Percentiles rank a stretch among this genome's conserved stretches.
Evolutionary conservation across 2,797 vertebrate genomes (phyloP).

Genomic region (Trachops cirrhosus): DNA sequence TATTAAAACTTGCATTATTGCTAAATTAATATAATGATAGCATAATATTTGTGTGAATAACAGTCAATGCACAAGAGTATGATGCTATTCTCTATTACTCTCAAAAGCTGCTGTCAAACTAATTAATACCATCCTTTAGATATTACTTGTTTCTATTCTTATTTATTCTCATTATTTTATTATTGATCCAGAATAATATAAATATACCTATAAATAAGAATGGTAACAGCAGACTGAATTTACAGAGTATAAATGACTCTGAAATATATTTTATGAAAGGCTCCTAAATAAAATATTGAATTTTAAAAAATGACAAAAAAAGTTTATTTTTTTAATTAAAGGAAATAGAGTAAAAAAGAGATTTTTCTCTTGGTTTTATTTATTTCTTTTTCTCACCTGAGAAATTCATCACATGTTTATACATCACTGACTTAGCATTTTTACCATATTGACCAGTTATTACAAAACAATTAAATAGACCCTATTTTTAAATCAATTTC

Average conservation of each 20-base stretch:
- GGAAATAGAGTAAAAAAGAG: not conserved
- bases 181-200: not conserved
- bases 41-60: constrained; percentile 46
- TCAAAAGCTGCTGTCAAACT: not conserved
- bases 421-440: not conserved
- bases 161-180: not conserved
- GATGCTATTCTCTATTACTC: constrained; percentile 25
- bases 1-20: constrained; percentile 56
- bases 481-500: not conserved
- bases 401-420: not conserved
- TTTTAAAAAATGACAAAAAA: not conserved
- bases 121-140: not conserved
- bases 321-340: not conserved
- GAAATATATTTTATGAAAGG: not conserved
- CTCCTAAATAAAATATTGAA: not conserved
- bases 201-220: not conserved
- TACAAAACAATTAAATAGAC: not conserved
- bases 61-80: constrained; percentile 6
- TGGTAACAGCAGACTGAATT: not conserved
- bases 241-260: not conserved
- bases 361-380: not conserved
- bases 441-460: not conserved
- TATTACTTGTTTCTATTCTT: not conserved
- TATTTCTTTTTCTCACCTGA: not conserved
- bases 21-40: constrained; percentile 6